Percentiles rank a stretch among this genome's conserved stretches.
Conservation (phyloP, 2,888 invertebrate genomes). For the Sphinx pinastri region DNA sequence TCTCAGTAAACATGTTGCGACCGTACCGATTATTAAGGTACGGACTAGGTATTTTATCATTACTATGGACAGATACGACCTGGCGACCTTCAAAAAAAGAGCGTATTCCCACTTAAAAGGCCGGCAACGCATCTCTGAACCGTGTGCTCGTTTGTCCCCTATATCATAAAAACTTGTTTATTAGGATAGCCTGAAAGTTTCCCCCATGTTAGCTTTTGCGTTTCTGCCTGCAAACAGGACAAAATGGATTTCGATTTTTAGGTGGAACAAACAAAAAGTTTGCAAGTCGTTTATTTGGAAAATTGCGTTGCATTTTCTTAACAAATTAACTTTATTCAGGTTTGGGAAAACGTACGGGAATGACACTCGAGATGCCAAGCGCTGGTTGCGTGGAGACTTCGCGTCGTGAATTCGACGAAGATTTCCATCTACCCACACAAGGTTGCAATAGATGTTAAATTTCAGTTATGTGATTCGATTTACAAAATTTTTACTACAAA, state of each 20-base stretch:
- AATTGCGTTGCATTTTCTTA: not conserved
- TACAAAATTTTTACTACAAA: constrained; percentile 37
- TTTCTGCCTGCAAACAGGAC: too few relatives aligned
- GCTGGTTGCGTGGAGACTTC: constrained; percentile 88
- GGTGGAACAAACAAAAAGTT: too few relatives aligned
- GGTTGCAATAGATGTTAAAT: constrained; percentile 31
- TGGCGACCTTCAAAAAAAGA: too few relatives aligned
- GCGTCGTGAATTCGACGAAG: constrained; percentile 52
- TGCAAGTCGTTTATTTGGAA: not conserved
- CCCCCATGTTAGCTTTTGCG: too few relatives aligned
- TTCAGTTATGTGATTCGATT: constrained; percentile 39
- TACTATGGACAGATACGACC: too few relatives aligned
- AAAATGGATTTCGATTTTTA: too few relatives aligned
- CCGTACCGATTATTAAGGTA: constrained; percentile 51
- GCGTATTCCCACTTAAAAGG: too few relatives aligned
- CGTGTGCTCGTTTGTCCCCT: too few relatives aligned
- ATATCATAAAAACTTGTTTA: too few relatives aligned
- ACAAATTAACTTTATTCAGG: constrained; percentile 62
- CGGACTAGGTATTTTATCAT: constrained; percentile 28
- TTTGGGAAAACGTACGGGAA: constrained; percentile 90
- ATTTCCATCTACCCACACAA: constrained; percentile 19
- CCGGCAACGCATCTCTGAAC: too few relatives aligned
- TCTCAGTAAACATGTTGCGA: constrained; percentile 46
- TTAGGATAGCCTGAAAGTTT: too few relatives aligned
- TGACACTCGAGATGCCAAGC: constrained; percentile 88